These are phyloP conservation scores for Achatina immaculata DNA, from an alignment of 1,140 invertebrate genomes.

Conservation along the genomic window DNA sequence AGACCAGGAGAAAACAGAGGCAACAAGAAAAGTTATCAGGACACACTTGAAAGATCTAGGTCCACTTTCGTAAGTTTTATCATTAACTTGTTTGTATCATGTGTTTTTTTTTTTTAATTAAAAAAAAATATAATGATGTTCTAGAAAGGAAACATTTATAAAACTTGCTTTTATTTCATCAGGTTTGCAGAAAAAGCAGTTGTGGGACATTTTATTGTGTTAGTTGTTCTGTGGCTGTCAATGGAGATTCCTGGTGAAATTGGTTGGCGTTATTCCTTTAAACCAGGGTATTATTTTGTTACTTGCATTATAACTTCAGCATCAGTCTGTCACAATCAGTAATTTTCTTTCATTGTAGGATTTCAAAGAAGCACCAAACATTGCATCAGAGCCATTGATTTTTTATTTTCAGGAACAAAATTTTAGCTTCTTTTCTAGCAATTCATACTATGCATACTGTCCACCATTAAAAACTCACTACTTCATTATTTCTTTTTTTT, in stretches of 20 bases:
- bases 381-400: no score
- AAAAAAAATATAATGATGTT: background rate
- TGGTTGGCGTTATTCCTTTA: conserved; percentile 77
- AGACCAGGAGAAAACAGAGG: conserved; percentile 15
- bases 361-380: no score
- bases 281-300: conserved; percentile 45
- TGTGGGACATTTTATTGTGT: conserved; percentile 81
- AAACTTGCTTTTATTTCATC: background rate
- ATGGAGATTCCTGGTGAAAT: conserved; percentile 85
- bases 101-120: no score
- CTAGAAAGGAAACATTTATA: background rate
- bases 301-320: background rate
- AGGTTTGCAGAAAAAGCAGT: conserved; percentile 82
- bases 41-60: conserved; percentile 7
- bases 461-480: no score
- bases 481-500: no score
- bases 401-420: no score
- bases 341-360: no score
- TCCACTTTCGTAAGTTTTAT: conserved; percentile 12
- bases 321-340: no score
- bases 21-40: conserved; percentile 1
- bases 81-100: background rate
- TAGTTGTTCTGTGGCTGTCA: conserved; percentile 90
- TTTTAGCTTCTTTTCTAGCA: no score
- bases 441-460: no score